Conservation (phyloP, 2,888 invertebrate species). For the Pseudococcus longispinus region DNA sequence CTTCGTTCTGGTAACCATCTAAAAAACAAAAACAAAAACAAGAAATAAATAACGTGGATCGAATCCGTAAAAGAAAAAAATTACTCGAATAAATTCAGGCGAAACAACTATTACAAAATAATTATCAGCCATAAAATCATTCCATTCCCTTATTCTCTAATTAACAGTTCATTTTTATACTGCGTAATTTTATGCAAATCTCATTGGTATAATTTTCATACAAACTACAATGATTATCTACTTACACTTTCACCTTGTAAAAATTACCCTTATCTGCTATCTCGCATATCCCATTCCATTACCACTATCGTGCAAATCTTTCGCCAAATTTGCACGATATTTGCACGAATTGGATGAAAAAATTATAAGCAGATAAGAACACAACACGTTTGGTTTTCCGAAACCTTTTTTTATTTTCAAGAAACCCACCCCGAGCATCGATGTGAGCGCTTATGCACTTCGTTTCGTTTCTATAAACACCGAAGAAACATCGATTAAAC, state of each 20-base stretch:
- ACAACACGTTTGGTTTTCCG: neutral
- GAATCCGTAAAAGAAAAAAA: neutral
- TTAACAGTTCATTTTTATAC: too few relatives aligned
- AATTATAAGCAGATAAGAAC: neutral
- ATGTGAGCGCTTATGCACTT: neutral
- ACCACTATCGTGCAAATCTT: neutral
- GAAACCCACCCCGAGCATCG: neutral
- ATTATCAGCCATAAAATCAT: too few relatives aligned
- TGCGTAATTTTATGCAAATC: too few relatives aligned
- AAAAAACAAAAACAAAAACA: conserved; percentile 61
- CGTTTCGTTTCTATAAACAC: neutral
- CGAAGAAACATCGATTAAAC: neutral
- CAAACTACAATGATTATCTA: too few relatives aligned
- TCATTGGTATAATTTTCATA: too few relatives aligned
- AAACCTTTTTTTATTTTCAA: neutral
- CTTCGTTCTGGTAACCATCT: conserved; percentile 99
- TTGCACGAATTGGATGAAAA: neutral
- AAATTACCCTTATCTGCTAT: neutral
- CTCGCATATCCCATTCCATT: neutral
- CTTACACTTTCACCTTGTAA: too few relatives aligned
- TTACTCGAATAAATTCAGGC: neutral
- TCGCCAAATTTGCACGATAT: neutral
- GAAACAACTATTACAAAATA: too few relatives aligned
- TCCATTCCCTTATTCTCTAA: too few relatives aligned
- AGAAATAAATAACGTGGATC: neutral